phyloP scores from a whole-genome alignment of 64 coral and sea anemone genomes.

The Trachythela sp. region DNA sequence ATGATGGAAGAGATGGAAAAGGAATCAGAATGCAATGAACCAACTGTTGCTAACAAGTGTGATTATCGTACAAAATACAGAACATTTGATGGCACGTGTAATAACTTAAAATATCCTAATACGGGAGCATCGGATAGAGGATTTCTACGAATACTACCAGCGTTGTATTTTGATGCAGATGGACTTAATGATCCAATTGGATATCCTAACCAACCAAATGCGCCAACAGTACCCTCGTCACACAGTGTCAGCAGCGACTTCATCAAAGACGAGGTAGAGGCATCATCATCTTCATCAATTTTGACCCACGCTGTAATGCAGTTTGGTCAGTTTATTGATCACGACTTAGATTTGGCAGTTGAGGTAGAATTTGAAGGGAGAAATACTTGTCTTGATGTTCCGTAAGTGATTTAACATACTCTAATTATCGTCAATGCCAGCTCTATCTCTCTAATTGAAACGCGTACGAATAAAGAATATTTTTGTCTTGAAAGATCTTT shows the following conservation, averaged over 20 bases:
- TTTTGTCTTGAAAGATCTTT: too few relatives aligned
- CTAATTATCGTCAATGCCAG: neutral
- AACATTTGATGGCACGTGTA: neutral
- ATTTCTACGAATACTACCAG: neutral
- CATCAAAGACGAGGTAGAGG: neutral
- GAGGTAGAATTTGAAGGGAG: neutral
- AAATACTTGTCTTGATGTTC: neutral
- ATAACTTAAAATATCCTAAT: neutral
- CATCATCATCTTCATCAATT: neutral
- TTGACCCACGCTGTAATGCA: neutral
- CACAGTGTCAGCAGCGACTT: neutral
- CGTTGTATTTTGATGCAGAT: neutral
- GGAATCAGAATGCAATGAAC: neutral
- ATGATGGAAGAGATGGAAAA: neutral
- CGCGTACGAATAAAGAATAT: neutral
- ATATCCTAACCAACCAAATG: neutral
- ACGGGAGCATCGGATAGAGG: neutral
- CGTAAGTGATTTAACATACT: neutral
- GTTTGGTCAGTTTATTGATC: neutral
- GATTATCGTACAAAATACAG: neutral
- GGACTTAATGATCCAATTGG: neutral
- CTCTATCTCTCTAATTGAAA: neutral
- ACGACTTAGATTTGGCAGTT: neutral
- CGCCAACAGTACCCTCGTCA: neutral
- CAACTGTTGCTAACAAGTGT: neutral